Evolutionary conservation across 1,140 invertebrate species (phyloP).

Genomic region (Aphaenogaster floridana): DNA sequence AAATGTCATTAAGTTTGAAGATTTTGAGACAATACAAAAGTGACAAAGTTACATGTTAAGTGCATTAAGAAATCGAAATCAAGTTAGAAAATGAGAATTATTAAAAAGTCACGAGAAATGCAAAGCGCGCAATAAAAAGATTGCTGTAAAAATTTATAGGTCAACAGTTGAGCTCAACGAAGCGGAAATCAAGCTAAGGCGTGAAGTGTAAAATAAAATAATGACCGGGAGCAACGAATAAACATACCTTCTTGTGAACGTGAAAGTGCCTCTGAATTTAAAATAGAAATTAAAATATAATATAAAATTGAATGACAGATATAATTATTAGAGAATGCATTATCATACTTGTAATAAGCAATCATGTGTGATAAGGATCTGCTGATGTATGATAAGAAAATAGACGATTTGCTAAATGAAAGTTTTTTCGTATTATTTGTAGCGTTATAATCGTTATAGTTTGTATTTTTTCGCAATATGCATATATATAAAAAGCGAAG

Average conservation of each 20-base stretch:
- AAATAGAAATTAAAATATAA: background rate
- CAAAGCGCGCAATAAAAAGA: background rate
- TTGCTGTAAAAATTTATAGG: constrained; percentile 13
- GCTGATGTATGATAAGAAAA: background rate
- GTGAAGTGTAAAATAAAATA: constrained; percentile 28
- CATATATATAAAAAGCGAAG: background rate
- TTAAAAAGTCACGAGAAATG: background rate
- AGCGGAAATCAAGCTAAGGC: constrained; percentile 14
- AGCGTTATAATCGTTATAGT: background rate
- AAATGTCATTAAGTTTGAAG: background rate
- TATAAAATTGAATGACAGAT: background rate
- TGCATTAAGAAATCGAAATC: background rate
- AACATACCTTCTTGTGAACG: background rate
- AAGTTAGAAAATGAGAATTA: background rate
- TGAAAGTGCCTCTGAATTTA: background rate
- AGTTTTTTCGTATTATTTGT: background rate
- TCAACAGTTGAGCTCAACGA: constrained; percentile 25
- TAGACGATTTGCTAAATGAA: background rate
- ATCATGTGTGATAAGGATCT: background rate
- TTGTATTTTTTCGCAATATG: background rate
- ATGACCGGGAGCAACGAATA: background rate
- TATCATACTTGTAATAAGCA: constrained; percentile 9
- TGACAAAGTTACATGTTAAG: background rate
- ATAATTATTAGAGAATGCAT: constrained; percentile 9
- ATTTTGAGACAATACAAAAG: background rate